Evolutionary conservation across 2,113 vertebrate genomes (phyloP).

Genomic region (Meleagris gallopavo): DNA sequence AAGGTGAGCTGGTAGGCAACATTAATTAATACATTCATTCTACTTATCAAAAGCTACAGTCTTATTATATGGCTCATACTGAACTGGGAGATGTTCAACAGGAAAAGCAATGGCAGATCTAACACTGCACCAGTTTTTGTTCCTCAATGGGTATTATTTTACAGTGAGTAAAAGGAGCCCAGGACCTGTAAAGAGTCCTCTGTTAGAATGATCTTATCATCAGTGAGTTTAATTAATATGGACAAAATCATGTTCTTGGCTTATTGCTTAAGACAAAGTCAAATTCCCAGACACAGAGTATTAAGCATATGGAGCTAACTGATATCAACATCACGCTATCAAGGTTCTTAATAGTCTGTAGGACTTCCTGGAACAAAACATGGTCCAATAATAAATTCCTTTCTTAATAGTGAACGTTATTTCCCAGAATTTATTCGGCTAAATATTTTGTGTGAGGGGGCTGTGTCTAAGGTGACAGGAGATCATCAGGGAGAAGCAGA

Average conservation of each 20-base stretch:
- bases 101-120: neutral
- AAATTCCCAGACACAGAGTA: neutral
- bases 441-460: neutral
- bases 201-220: neutral
- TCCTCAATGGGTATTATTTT: neutral
- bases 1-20: conserved; percentile 29
- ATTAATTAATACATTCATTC: neutral
- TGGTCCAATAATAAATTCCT: neutral
- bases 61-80: fast-evolving
- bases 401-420: fast-evolving
- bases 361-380: neutral
- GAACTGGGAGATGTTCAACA: neutral
- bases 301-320: neutral
- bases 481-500: neutral
- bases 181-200: too few relatives aligned
- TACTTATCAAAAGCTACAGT: neutral
- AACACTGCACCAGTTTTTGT: fast-evolving
- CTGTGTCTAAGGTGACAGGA: neutral
- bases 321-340: fast-evolving
- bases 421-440: neutral
- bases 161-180: neutral
- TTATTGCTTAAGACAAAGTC: fast-evolving
- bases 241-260: neutral
- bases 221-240: neutral
- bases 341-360: too few relatives aligned